Evolutionary conservation across 2,113 vertebrate genomes (phyloP).

Genomic region (Oryzias javanicus): DNA sequence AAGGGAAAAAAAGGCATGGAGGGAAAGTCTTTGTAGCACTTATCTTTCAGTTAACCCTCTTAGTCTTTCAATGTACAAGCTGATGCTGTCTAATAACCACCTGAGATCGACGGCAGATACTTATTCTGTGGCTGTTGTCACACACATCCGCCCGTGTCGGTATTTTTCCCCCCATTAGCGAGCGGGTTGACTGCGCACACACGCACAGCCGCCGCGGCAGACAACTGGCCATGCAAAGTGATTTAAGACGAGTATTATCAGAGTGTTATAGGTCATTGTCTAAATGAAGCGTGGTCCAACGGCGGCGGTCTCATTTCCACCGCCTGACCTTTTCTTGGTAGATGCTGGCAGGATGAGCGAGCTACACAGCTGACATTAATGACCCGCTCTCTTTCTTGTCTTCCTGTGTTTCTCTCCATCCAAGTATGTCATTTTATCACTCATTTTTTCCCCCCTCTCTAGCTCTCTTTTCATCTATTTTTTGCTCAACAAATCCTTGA

Average conservation of each 20-base stretch:
- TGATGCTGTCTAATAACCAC: conserved; percentile 5
- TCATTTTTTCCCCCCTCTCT: conserved; percentile 13
- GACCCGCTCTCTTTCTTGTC: conserved; percentile 59
- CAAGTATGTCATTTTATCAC: conserved; percentile 42
- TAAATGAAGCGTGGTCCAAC: conserved; percentile 72
- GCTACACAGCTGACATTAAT: conserved; percentile 71
- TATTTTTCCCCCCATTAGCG: conserved; percentile 40
- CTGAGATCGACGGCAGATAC: conserved; percentile 18
- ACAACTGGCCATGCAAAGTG: conserved; percentile 60
- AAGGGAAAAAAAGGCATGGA: too few relatives aligned
- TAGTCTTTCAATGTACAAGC: background rate
- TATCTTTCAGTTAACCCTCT: background rate
- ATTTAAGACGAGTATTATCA: conserved; percentile 73
- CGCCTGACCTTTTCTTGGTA: conserved; percentile 76
- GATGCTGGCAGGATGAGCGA: conserved; percentile 66
- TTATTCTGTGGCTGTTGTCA: conserved; percentile 21
- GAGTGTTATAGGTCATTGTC: conserved; percentile 72
- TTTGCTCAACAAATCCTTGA: conserved; percentile 36
- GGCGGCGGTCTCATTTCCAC: conserved; percentile 64
- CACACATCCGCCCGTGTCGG: conserved; percentile 31
- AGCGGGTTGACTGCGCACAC: conserved; percentile 28
- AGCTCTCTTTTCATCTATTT: conserved; percentile 11
- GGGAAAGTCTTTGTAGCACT: background rate
- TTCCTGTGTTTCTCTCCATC: conserved; percentile 22
- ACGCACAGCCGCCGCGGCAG: conserved; percentile 31